Evolutionary conservation across 2,888 invertebrate genomes (phyloP), one percentile per base, ranked within the genome.

Genomic region (Leptothorax acervorum): DNA sequence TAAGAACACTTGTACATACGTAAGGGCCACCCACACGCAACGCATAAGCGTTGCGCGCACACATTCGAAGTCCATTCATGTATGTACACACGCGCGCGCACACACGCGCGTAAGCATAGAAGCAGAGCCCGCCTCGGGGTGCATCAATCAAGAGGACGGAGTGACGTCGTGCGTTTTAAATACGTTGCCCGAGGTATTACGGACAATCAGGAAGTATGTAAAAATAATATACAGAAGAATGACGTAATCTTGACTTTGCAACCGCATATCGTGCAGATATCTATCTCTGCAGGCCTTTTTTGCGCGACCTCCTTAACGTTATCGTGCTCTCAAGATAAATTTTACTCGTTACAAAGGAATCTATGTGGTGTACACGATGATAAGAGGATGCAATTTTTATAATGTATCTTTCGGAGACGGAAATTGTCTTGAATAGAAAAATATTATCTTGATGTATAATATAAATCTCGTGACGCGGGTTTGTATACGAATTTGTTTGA

Each of bases 151-250:
- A 35, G 28, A 71, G 79, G 60, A 60, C 57, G 78, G 57, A 57
- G 9, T 79, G 57, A 79, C 60, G 79, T 70, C 42, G 78, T 12
- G 35, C 35, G 60, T 81, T 71, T 70, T 71, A 73, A 81, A 81
- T 60, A 81, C 73, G 18, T 39, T 12, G 71, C 60, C 60, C 9
- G 73, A 60, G 48, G 28, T 73, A 48, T 60, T 60, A 31, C 45
- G 60, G 35, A 73, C 60, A 62, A 48, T 81, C 79, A 71, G 79
- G 79, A 73, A 81, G 73, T 39, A 12, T 28, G 51, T 71, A 81
- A 81, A 81, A 81, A 81, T 79, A 71, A 73, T 51, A 28, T 39
- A 15, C 48, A 8, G 23, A 11, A n/a, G 31, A 39, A 18, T 78
- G 78, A 78, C 55, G 68, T 78, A 81, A 81, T 71, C 35, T 48